phyloP scores from a whole-genome alignment of 2,888 invertebrate species.

The Synergus laeviventris region DNA sequence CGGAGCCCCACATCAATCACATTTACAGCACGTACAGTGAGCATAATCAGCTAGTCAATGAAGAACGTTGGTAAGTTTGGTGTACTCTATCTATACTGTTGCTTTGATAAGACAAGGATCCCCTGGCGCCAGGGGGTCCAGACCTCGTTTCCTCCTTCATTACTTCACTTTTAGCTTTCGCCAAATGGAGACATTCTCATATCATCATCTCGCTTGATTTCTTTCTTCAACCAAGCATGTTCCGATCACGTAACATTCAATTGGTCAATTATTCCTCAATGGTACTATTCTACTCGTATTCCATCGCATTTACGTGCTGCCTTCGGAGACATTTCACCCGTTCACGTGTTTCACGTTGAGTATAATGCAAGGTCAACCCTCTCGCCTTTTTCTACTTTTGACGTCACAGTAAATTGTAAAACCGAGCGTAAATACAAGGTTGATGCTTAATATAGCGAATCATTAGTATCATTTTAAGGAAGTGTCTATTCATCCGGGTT shows the following conservation, averaged over 20 bases:
- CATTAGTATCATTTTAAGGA: background rate
- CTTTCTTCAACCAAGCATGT: slow-evolving; percentile 52
- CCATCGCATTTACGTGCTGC: slow-evolving; percentile 43
- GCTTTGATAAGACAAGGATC: slow-evolving; percentile 25
- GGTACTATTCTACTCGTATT: slow-evolving; percentile 45
- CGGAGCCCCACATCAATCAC: slow-evolving; percentile 56
- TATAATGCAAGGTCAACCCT: slow-evolving; percentile 13
- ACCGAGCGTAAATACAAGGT: background rate
- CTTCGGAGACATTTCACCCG: slow-evolving; percentile 26
- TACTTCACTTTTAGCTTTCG: slow-evolving; percentile 42
- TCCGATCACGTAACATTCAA: slow-evolving; percentile 68
- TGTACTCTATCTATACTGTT: background rate
- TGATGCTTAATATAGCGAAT: background rate
- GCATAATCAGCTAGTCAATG: slow-evolving; percentile 32
- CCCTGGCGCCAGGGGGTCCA: slow-evolving; percentile 50
- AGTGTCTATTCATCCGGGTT: too few species aligned
- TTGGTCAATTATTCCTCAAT: slow-evolving; percentile 69
- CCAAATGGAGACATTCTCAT: slow-evolving; percentile 28
- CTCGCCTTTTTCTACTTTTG: slow-evolving; percentile 17
- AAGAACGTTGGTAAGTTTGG: slow-evolving; percentile 9
- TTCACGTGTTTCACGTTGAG: slow-evolving; percentile 26
- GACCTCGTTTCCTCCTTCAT: slow-evolving; percentile 36
- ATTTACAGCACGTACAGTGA: slow-evolving; percentile 55
- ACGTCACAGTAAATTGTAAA: slow-evolving; percentile 10
- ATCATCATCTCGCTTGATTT: slow-evolving; percentile 24